Evolutionary conservation across 2,797 vertebrate species (phyloP).

Genomic region (Aplochiton taeniatus): DNA sequence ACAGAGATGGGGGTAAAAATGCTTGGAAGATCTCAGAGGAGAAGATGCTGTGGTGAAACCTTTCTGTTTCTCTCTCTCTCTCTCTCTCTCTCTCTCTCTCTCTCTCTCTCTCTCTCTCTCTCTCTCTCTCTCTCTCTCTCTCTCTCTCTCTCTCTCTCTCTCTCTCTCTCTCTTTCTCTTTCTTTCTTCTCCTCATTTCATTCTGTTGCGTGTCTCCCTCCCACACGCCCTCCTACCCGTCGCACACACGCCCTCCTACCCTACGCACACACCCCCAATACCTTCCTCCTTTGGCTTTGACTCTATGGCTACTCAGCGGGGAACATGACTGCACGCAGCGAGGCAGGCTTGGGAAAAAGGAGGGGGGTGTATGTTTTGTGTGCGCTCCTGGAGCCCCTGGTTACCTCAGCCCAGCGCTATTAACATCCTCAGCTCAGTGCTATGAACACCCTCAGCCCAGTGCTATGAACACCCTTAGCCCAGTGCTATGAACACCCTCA

Average conservation of each 20-base stretch:
- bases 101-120: background rate
- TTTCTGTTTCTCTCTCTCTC: conserved; percentile 16
- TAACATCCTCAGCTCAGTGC: no score
- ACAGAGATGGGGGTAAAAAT: conserved; percentile 7
- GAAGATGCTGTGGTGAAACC: conserved; percentile 11
- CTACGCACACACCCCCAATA: no score
- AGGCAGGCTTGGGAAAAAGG: background rate
- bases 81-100: conserved; percentile 4
- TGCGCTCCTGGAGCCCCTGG: background rate
- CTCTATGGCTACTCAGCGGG: background rate
- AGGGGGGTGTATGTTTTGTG: background rate
- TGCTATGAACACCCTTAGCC: no score
- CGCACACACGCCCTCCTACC: no score
- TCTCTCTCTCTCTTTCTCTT: no score
- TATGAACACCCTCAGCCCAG: no score
- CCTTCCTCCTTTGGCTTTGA: no score
- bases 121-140: background rate
- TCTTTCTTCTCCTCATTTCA: background rate
- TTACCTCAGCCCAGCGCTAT: background rate
- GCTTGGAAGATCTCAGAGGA: background rate
- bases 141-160: background rate
- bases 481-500: background rate
- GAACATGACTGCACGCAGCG: background rate
- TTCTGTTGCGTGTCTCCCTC: no score
- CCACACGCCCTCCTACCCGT: no score